A percentile compares a stretch with the other conserved stretches of the same genome.
These are phyloP conservation scores for Patiria pectinifera DNA, from an alignment of 53 echinoderm and acorn worm genomes.

Conservation along the genomic window DNA sequence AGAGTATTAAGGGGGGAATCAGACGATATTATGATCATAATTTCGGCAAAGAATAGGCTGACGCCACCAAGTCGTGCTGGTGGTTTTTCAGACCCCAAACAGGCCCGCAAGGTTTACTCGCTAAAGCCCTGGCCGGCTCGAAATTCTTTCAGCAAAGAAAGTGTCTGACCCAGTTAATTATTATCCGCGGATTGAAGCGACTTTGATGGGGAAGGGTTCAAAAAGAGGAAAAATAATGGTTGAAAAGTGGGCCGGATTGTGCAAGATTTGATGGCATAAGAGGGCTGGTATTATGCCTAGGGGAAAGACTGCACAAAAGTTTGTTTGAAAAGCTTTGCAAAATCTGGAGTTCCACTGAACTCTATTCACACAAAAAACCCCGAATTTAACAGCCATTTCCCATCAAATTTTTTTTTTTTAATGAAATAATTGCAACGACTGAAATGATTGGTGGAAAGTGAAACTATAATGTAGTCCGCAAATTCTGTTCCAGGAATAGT, in stretches of 20 bases:
- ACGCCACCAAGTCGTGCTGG: conserved; percentile 62
- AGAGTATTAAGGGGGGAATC: conserved; percentile 12
- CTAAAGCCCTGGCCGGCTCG: conserved; percentile 19
- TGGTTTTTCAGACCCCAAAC: conserved; percentile 44
- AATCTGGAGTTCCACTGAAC: not conserved
- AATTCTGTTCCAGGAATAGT: no score
- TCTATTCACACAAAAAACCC: not conserved
- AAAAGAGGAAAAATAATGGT: conserved; percentile 13
- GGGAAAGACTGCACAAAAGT: not conserved
- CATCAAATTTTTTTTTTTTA: not conserved
- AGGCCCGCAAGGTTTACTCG: conserved; percentile 50
- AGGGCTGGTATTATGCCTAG: not conserved
- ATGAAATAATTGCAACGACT: no score
- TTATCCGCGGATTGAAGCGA: conserved; percentile 63
- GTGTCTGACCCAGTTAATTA: conserved; percentile 62
- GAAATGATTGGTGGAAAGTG: no score
- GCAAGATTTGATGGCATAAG: conserved; percentile 38
- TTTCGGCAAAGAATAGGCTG: conserved; percentile 52
- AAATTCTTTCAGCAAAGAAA: not conserved
- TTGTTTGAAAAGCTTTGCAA: not conserved
- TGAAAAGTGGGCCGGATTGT: not conserved
- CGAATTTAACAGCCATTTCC: not conserved
- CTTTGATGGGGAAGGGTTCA: conserved; percentile 36
- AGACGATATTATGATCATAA: conserved; percentile 62
- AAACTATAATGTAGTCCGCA: no score